Conservation (phyloP, 2,888 invertebrate species). For the Isoperla grammatica region DNA sequence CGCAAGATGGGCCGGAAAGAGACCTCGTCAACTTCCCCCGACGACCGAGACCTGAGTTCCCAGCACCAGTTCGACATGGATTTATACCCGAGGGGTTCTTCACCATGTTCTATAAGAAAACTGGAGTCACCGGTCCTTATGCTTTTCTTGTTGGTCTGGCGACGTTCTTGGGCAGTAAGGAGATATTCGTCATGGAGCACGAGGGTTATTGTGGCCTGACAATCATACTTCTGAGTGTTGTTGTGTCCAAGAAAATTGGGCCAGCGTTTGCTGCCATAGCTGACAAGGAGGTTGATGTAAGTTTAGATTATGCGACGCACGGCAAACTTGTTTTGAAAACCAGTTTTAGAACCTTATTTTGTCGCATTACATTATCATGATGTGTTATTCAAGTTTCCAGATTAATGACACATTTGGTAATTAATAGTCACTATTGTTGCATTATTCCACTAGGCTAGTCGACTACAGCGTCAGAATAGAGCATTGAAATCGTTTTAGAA, state of each 20-base stretch:
- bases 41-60: constrained; percentile 59
- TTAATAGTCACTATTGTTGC: too few relatives aligned
- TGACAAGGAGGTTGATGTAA: constrained; percentile 70
- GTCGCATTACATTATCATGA: too few relatives aligned
- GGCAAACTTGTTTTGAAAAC: too few relatives aligned
- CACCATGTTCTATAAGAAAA: constrained; percentile 89
- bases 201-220: constrained; percentile 80
- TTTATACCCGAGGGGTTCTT: constrained; percentile 97
- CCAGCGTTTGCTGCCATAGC: constrained; percentile 57
- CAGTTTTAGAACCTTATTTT: too few relatives aligned
- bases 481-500: too few relatives aligned
- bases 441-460: too few relatives aligned
- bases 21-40: constrained; percentile 72
- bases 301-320: constrained; percentile 35
- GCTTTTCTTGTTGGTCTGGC: constrained; percentile 72
- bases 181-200: constrained; percentile 90
- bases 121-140: constrained; percentile 86
- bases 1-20: constrained; percentile 47
- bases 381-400: too few relatives aligned
- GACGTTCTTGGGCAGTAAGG: constrained; percentile 88
- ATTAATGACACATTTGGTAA: too few relatives aligned
- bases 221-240: constrained; percentile 58
- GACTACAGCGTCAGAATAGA: too few relatives aligned
- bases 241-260: constrained; percentile 68
- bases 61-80: constrained; percentile 72